These are phyloP conservation scores for Deroplatys truncata DNA, from an alignment of 2,888 invertebrate species.

Conservation along the genomic window DNA sequence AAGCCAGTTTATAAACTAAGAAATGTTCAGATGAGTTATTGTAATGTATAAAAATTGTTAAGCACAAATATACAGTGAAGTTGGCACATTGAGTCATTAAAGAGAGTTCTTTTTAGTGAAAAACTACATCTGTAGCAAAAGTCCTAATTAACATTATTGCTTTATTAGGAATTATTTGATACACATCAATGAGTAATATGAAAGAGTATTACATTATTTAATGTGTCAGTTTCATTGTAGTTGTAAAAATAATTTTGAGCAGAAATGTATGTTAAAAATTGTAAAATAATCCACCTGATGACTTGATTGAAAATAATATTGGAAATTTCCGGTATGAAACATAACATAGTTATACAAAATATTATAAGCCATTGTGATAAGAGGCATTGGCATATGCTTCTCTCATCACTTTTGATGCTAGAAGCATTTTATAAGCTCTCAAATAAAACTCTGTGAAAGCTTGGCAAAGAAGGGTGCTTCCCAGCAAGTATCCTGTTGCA, in stretches of 20 bases:
- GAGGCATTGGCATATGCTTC: neutral
- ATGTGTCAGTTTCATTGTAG: neutral
- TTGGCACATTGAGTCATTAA: neutral
- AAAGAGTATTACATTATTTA: neutral
- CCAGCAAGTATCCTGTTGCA: neutral
- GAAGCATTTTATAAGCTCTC: neutral
- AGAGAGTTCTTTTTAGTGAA: neutral
- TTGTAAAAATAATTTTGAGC: neutral
- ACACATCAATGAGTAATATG: neutral
- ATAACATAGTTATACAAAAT: neutral
- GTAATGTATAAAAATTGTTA: neutral
- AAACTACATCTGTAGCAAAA: neutral
- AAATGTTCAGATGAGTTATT: neutral
- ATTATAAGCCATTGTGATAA: neutral
- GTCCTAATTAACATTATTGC: neutral
- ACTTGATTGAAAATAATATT: neutral
- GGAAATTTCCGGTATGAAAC: neutral
- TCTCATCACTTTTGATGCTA: neutral
- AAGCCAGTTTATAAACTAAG: neutral
- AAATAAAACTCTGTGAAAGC: neutral
- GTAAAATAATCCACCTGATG: neutral
- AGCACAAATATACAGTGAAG: neutral
- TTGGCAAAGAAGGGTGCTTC: neutral
- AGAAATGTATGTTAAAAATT: neutral
- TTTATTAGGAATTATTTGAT: neutral